These are phyloP conservation scores for Matsumyia berberina DNA, from an alignment of 2,888 invertebrate genomes.

Conservation along the genomic window DNA sequence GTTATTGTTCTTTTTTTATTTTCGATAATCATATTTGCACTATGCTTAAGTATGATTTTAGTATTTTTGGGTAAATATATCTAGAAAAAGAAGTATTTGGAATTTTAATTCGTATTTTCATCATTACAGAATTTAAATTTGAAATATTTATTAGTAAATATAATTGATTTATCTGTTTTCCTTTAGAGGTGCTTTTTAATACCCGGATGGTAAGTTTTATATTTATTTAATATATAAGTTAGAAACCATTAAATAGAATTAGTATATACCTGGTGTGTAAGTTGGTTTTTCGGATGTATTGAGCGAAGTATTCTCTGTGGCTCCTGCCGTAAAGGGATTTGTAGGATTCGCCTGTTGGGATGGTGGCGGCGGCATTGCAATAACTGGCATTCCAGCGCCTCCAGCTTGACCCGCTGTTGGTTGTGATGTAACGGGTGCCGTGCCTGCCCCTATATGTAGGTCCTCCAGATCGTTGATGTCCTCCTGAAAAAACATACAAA, in stretches of 20 bases:
- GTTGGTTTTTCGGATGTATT: constrained; percentile 84
- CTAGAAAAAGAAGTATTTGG: constrained; percentile 78
- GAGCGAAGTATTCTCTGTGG: constrained; percentile 84
- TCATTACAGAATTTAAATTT: constrained; percentile 37
- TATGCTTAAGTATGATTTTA: constrained; percentile 79
- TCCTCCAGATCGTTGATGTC: constrained; percentile 83
- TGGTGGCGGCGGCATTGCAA: constrained; percentile 83
- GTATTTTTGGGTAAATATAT: constrained; percentile 84
- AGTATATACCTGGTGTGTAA: constrained; percentile 84
- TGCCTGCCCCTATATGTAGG: constrained; percentile 80
- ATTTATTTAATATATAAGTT: constrained; percentile 27
- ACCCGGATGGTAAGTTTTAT: constrained; percentile 48
- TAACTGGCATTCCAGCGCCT: constrained; percentile 81
- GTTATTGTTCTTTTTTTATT: constrained; percentile 43
- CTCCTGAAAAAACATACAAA: constrained; percentile 79
- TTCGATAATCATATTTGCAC: constrained; percentile 61
- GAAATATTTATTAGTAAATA: constrained; percentile 50
- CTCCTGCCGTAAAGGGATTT: constrained; percentile 83
- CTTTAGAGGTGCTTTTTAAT: constrained; percentile 46
- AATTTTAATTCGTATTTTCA: constrained; percentile 47
- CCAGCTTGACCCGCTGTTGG: constrained; percentile 80
- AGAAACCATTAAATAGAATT: constrained; percentile 67
- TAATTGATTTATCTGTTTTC: constrained; percentile 59
- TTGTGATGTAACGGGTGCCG: constrained; percentile 81
- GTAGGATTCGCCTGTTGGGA: constrained; percentile 81